Base-by-base conservation (phyloP, 2,113 vertebrate genomes). In the Jacana jacana region DNA sequence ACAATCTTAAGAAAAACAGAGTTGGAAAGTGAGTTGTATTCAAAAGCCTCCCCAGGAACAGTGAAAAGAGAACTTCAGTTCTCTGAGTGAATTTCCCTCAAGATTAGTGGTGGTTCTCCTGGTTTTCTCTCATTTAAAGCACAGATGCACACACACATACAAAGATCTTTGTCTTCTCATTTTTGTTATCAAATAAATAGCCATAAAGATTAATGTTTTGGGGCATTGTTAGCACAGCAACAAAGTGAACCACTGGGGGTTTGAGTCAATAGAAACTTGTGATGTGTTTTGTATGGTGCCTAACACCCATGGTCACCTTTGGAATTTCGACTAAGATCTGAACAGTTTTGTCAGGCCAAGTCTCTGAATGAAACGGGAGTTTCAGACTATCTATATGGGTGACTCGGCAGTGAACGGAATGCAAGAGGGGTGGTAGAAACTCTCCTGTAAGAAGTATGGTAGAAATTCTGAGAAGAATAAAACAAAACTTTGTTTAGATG, bases 371-470 rank as follows among this genome's bases (percentile, higher is more conserved):
- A 84, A 84, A 51, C 4, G 2, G 17, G 12, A 51, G 33, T 17
- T 17, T 73, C 54, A 77, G 39, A 24, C 18, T 33, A 35, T 28
- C 57, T 71, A 9, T 55, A 22, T 11, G 64, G 27, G 28, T 55
- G 24, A 76, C 25, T 39, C 52, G 27, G 40, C 20, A 55, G 57
- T 4, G 7, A 48, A 19, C 7, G 6, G 39, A 2, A 51, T 1
- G 7, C 42, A 75, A 75, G 20, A 46, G 12, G 7, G 25, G 19
- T 71, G 28, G 10, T 2, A 81, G 60, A 73, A 86, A 33, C 16
- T 46, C 15, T 46, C 19, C 51, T 4, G 0, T 30, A 28, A 68
- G 10, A 70, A 64, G 20, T 0, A 22, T 0, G 1, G 13, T 5
- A 60, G 22, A 89, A 68, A 65, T 78, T 88, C 13, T 81, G 33